A percentile compares a stretch with the other conserved stretches of the same genome.
Conservation (phyloP, 2,797 vertebrate genomes). For the Eidolon dupreanum region DNA sequence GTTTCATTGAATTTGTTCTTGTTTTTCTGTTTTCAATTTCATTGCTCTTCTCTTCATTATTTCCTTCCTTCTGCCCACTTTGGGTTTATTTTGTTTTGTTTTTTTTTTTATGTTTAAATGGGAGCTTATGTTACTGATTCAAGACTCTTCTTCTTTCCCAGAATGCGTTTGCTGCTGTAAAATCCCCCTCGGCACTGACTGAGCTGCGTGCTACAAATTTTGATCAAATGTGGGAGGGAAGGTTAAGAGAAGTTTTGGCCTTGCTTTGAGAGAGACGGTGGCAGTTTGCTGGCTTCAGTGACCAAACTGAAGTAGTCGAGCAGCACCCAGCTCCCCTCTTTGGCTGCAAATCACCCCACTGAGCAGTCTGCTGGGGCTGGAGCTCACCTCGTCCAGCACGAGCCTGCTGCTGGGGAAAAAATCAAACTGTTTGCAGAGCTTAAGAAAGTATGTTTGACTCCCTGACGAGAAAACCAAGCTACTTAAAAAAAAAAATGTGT, state of each 20-base stretch:
- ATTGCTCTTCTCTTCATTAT: neutral
- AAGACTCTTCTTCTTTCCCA: neutral
- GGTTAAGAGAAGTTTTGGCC: too few species aligned
- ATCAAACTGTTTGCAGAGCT: neutral
- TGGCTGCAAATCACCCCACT: neutral
- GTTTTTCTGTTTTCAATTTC: neutral
- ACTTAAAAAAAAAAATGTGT: too few species aligned
- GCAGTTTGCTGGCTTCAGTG: neutral
- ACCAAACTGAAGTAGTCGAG: accelerated
- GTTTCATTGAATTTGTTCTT: neutral
- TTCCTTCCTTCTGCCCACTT: neutral
- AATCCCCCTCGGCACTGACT: neutral
- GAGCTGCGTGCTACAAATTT: neutral
- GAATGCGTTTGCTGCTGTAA: neutral
- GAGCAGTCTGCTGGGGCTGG: too few species aligned
- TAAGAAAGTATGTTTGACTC: neutral
- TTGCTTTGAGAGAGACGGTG: neutral
- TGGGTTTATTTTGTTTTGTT: neutral
- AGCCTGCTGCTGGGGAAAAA: neutral
- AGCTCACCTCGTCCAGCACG: too few species aligned
- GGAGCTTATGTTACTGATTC: neutral
- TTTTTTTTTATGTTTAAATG: neutral
- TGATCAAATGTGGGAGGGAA: too few species aligned
- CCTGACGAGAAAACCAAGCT: neutral
- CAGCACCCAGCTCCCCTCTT: neutral